Percentiles rank a stretch among this genome's conserved stretches.
Evolutionary conservation across 2,888 invertebrate genomes (phyloP).

Genomic region (Merodon equestris): DNA sequence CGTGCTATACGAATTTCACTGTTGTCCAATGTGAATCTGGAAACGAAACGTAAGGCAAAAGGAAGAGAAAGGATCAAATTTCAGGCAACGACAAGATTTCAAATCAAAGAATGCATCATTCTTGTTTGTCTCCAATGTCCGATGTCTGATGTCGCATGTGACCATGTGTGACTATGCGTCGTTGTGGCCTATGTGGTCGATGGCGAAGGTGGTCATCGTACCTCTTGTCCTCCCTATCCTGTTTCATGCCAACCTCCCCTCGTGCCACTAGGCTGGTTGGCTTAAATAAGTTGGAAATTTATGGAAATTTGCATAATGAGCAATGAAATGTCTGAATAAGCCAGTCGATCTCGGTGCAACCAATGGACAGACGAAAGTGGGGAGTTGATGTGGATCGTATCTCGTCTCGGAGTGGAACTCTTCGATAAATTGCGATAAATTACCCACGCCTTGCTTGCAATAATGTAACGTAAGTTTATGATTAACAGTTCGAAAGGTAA

Average conservation of each 20-base stretch:
- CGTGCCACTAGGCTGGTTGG: not conserved
- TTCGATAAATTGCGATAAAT: constrained; percentile 14
- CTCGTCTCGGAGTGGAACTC: not conserved
- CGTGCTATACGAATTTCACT: constrained; percentile 66
- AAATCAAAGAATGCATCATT: constrained; percentile 68
- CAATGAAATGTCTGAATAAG: constrained; percentile 37
- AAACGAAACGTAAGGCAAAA: too few species aligned
- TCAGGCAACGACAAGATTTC: constrained; percentile 66
- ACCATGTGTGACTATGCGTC: constrained; percentile 5
- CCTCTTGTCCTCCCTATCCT: constrained; percentile 24
- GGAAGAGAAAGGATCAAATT: constrained; percentile 62
- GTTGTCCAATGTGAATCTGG: constrained; percentile 42
- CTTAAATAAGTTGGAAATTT: constrained; percentile 51
- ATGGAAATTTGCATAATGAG: constrained; percentile 60
- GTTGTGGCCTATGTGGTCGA: constrained; percentile 13
- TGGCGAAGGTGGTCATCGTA: constrained; percentile 62
- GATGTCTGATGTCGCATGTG: constrained; percentile 5
- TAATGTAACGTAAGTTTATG: constrained; percentile 53
- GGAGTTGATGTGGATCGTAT: constrained; percentile 39
- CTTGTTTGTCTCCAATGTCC: constrained; percentile 31
- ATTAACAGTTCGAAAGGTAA: constrained; percentile 49
- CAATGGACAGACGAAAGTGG: constrained; percentile 5
- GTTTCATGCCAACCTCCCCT: constrained; percentile 45
- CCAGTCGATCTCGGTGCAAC: not conserved
- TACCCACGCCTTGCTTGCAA: constrained; percentile 33